Base-by-base conservation (phyloP, 2,888 invertebrate species). In the Ophion costatus region DNA sequence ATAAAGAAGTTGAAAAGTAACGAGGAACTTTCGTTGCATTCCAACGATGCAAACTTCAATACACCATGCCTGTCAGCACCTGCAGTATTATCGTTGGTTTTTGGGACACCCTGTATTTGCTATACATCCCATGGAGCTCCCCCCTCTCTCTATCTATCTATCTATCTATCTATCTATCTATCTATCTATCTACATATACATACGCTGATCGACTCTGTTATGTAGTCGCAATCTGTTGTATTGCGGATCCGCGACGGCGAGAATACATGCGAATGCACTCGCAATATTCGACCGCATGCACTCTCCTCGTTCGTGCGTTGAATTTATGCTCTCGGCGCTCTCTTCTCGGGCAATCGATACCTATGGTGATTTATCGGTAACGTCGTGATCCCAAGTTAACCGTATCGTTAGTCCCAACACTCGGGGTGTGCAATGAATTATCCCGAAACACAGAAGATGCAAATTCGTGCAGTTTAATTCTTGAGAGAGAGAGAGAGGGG, bases 291-390 rank as follows among this genome's bases (percentile, higher is more conserved):
- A 80, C 56, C 73, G 73, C 74, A 69, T 63, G 67, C 74, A 79
- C 45, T 79, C 59, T 78, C 51, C 51, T 51, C 67, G 66, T 61
- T 61, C 74, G 66, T 78, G 71, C 77, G 56, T 77, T 78, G 66
- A 83, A 87, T 87, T 87, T 87, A 87, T 80, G 73, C 66, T 70
- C 63, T 42, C 7, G 78, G 61, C 79, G 74, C 66, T 75, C 63
- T 22, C 7, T 76, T 63, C 76, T 61, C 73, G 71, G 51, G 66
- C 77, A 61, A 67, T 57, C 77, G 59, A 83, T 80, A 79, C 77
- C 17, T 5, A 51, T 17, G 17, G 14, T 86, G 88, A 88, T 88
- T 87, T 87, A 88, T 86, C 77, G 71, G 22, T 71, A 20, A 61
- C 17, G 71, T 76, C 59, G 24, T 82, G 24, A 24, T 56, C 63